phyloP scores from a whole-genome alignment of 2,113 vertebrate genomes.

The Cnemophilus loriae region DNA sequence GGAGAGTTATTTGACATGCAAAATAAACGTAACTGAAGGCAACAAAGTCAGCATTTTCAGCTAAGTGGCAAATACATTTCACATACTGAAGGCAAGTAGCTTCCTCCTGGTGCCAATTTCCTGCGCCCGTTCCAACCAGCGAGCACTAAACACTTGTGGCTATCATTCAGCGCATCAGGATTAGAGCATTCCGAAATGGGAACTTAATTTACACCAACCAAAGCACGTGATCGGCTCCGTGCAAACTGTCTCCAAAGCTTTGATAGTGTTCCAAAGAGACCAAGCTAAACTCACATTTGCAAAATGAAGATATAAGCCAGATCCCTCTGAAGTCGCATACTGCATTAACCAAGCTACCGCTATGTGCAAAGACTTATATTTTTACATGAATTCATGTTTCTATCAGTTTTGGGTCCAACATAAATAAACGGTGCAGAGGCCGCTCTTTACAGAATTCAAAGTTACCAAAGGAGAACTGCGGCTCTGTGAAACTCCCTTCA shows the following conservation, averaged over 20 bases:
- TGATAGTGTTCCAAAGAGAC: conserved; percentile 17
- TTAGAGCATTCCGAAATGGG: not conserved
- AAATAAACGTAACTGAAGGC: conserved; percentile 13
- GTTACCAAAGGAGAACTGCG: conserved; percentile 9
- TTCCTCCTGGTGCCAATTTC: not conserved
- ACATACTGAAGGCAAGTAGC: not conserved
- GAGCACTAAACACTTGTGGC: not conserved
- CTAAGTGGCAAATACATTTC: not conserved
- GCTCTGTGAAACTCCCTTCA: conserved; percentile 39
- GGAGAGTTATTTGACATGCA: conserved; percentile 6
- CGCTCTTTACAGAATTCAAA: conserved; percentile 34
- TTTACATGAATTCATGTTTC: conserved; percentile 44
- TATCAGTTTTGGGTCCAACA: conserved; percentile 41
- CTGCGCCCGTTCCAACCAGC: fast-evolving
- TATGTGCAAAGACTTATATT: conserved; percentile 13
- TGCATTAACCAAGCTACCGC: conserved; percentile 44
- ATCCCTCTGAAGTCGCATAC: conserved; percentile 38
- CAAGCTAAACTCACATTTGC: conserved; percentile 24
- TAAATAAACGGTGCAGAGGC: conserved; percentile 54
- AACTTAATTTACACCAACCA: conserved; percentile 17
- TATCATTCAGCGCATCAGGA: not conserved
- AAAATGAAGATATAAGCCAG: conserved; percentile 37
- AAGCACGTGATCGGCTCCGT: not conserved
- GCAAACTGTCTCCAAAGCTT: conserved; percentile 21
- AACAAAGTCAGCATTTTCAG: conserved; percentile 27